A percentile compares a stretch with the other conserved stretches of the same genome.
Evolutionary conservation across 2,113 vertebrate species (phyloP).

Genomic region (Carettochelys insculpta): DNA sequence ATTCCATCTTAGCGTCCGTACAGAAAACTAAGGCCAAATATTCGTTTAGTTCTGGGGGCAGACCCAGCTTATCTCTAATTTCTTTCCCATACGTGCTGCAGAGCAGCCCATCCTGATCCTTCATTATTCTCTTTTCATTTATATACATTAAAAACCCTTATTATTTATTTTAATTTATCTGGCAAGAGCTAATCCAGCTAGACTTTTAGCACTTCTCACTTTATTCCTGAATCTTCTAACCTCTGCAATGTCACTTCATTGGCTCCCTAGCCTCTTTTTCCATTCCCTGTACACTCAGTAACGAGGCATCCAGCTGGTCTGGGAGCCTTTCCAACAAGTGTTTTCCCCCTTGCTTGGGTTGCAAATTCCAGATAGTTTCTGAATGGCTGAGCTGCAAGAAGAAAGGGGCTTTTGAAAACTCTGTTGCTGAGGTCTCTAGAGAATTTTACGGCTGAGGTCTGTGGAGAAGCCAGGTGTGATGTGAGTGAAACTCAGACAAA

Average conservation of each 20-base stretch:
- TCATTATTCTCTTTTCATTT: no score
- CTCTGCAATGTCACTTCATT: not conserved
- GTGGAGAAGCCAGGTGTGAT: slow-evolving; percentile 17
- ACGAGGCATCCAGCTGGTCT: not conserved
- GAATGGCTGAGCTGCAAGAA: not conserved
- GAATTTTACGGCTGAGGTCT: not conserved
- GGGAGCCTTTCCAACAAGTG: not conserved
- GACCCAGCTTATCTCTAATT: no score
- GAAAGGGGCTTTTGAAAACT: slow-evolving; percentile 54
- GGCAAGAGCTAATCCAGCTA: not conserved
- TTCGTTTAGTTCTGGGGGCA: no score
- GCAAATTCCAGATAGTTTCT: not conserved
- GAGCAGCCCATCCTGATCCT: no score
- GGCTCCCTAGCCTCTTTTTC: not conserved
- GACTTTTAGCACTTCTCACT: not conserved
- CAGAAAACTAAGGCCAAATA: not conserved
- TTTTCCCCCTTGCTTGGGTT: not conserved
- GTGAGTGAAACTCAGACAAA: slow-evolving; percentile 49
- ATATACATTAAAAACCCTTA: no score
- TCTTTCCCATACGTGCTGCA: no score
- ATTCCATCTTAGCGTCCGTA: not conserved
- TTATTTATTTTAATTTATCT: no score
- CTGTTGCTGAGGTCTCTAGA: slow-evolving; percentile 30
- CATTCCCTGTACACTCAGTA: not conserved
- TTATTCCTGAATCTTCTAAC: not conserved